phyloP scores from a whole-genome alignment of 1,140 invertebrate genomes.

The Drosophila athabasca region DNA sequence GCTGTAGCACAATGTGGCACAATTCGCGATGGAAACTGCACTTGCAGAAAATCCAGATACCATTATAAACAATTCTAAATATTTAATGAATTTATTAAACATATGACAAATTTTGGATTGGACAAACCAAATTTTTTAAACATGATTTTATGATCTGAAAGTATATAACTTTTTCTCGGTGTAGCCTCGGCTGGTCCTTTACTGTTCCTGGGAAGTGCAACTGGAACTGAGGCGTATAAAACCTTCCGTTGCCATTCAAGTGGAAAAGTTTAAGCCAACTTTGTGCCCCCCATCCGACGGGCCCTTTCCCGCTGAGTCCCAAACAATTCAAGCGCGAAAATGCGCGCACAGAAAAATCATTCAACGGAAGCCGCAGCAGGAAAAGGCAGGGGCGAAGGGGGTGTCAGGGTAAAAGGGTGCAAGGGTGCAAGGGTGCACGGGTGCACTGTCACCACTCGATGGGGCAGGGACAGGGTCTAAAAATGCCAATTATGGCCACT shows the following conservation, averaged over 20 bases:
- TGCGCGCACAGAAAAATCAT: conserved; percentile 66
- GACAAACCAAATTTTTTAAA: too few relatives aligned
- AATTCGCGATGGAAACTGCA: conserved; percentile 3
- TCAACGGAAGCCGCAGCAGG: conserved; percentile 41
- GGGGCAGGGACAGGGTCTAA: conserved; percentile 22
- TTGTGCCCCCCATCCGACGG: conserved; percentile 31
- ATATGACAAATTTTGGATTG: too few relatives aligned
- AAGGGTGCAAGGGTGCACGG: conserved; percentile 27
- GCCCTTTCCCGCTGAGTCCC: conserved; percentile 14
- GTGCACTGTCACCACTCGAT: conserved; percentile 48
- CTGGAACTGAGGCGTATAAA: conserved; percentile 63
- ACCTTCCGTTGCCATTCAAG: conserved; percentile 80
- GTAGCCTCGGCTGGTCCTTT: not conserved
- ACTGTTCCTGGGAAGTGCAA: conserved; percentile 12
- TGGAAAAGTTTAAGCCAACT: conserved; percentile 81
- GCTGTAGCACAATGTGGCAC: conserved; percentile 55
- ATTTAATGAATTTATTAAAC: too few relatives aligned
- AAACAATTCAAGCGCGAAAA: conserved; percentile 61
- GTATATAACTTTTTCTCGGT: not conserved
- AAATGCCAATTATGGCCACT: conserved; percentile 72
- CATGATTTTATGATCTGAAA: too few relatives aligned
- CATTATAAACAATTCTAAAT: too few relatives aligned
- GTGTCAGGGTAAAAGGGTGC: conserved; percentile 23
- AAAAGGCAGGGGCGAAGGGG: not conserved
- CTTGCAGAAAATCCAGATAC: too few relatives aligned